Evolutionary conservation across 1,140 invertebrate species (phyloP), one percentile per base, ranked within the genome.

Genomic region (Drosophila murphyi): DNA sequence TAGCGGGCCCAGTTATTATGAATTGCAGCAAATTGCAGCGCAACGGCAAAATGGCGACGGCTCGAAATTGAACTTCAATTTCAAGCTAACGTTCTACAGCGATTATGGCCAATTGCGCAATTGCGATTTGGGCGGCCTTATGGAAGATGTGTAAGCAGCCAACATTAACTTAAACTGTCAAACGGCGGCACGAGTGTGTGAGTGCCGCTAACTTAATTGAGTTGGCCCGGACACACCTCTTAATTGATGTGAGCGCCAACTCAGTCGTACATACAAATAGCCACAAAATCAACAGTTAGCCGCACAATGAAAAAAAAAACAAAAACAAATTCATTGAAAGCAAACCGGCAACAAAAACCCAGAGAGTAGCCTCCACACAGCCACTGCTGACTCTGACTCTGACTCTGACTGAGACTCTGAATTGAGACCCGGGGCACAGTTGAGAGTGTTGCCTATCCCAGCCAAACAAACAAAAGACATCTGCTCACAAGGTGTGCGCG

Each of bases 1-100:
- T 76, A 89, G 75, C 86, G 81, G 71, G 71, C 81, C 64, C 77
- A 78, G 85, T 88, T 88, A 88, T 88, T 89, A 88, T 81, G 78
- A 89, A 88, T 89, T 81, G 81, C 85, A 73, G 80, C 80, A 89
- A 88, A 78, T 88, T 88, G 70, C 74, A 31, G 63, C 37, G 8
- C 47, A 64, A 75, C 51, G 52, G 56, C 48, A 82, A 82, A 71
- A 82, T 68, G 76, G 72, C 81, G 72, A 48, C 37, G 72, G 7
- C 32, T 52, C 20, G 7, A 51, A 75, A 12, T 76, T 75, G 20
- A 45, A 43, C 32, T 50, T 51, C 8, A 37, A 47, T 34, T 50
- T 45, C n/a, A 7, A 57, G 41, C 63, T 76, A 45, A 52, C 41
- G 31, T 43, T 54, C 68, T 76, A 20, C 20, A 20, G 20, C 20